A percentile compares a stretch with the other conserved stretches of the same genome.
phyloP scores from a whole-genome alignment of 2,797 vertebrate species.

The Cyprinodon diabolis region DNA sequence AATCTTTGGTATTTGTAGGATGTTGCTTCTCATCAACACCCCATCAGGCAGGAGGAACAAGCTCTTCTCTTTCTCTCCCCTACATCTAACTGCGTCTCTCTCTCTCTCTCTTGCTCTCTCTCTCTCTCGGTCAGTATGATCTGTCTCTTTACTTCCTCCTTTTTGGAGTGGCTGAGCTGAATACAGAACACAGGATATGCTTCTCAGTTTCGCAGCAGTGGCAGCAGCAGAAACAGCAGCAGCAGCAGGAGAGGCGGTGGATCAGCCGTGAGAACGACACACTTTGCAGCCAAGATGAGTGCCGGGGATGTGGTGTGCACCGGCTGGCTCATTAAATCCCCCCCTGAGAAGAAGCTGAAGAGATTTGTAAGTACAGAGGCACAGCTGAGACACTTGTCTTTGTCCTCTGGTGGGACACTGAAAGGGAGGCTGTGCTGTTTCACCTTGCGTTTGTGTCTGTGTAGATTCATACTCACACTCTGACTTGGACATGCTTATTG shows the following conservation, averaged over 20 bases:
- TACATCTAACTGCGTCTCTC: conserved; percentile 50
- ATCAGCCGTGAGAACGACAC: conserved; percentile 61
- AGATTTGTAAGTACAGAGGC: conserved; percentile 91
- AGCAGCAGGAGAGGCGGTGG: conserved; percentile 41
- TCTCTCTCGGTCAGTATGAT: conserved; percentile 75
- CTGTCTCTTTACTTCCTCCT: conserved; percentile 92
- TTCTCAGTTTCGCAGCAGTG: conserved; percentile 76
- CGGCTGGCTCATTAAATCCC: conserved; percentile 98
- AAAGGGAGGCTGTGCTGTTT: conserved; percentile 53
- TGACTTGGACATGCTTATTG: conserved; percentile 22
- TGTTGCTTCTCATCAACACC: conserved; percentile 24
- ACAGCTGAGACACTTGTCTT: conserved; percentile 50
- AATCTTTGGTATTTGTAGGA: conserved; percentile 36
- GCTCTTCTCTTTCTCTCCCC: background rate
- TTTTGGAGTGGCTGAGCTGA: conserved; percentile 78
- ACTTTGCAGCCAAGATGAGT: conserved; percentile 88
- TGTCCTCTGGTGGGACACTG: conserved; percentile 51
- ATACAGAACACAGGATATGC: conserved; percentile 81
- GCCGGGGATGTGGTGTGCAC: conserved; percentile 92
- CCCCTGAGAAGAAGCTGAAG: conserved; percentile 97
- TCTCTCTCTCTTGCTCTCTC: conserved; percentile 26
- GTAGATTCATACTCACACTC: conserved; percentile 17
- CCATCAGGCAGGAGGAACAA: conserved; percentile 24
- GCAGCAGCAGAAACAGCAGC: conserved; percentile 45
- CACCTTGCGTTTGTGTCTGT: conserved; percentile 31